Conservation (phyloP, 1,140 invertebrate species). For the Drosophila oshimai region DNA sequence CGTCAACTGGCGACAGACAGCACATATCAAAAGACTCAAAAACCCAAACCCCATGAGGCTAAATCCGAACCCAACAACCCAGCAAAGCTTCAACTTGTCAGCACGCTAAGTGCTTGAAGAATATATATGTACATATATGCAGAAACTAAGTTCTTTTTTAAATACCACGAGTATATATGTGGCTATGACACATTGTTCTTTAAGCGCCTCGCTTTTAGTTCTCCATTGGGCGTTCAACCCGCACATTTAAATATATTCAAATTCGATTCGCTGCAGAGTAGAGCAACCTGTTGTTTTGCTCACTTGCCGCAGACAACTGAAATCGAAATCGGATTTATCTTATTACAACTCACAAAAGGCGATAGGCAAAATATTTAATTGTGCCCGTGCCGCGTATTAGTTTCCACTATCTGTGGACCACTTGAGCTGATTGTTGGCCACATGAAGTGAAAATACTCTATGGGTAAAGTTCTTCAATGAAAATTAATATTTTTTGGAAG, state of each 20-base stretch:
- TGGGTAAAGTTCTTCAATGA: too few species aligned
- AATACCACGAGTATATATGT: conserved; percentile 47
- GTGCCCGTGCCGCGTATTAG: conserved; percentile 61
- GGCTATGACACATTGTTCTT: conserved; percentile 64
- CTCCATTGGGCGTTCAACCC: conserved; percentile 69
- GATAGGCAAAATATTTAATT: conserved; percentile 70
- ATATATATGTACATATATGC: conserved; percentile 12
- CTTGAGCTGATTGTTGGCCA: not conserved
- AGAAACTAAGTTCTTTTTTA: conserved; percentile 41
- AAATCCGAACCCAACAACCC: conserved; percentile 23
- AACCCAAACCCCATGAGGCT: conserved; percentile 46
- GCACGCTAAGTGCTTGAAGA: conserved; percentile 69
- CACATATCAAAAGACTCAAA: conserved; percentile 69
- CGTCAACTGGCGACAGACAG: conserved; percentile 63
- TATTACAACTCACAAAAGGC: conserved; percentile 66
- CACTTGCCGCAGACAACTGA: conserved; percentile 35
- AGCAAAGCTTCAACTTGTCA: conserved; percentile 79
- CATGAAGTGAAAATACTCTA: conserved; percentile 9
- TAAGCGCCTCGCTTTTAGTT: conserved; percentile 49
- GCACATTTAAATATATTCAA: too few species aligned
- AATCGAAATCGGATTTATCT: conserved; percentile 70
- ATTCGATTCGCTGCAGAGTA: conserved; percentile 28
- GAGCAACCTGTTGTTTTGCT: conserved; percentile 47
- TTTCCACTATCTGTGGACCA: conserved; percentile 19
- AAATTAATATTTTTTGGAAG: too few species aligned